These are phyloP conservation scores for Hycleus phaleratus DNA, from an alignment of 1,140 invertebrate genomes.

Conservation along the genomic window DNA sequence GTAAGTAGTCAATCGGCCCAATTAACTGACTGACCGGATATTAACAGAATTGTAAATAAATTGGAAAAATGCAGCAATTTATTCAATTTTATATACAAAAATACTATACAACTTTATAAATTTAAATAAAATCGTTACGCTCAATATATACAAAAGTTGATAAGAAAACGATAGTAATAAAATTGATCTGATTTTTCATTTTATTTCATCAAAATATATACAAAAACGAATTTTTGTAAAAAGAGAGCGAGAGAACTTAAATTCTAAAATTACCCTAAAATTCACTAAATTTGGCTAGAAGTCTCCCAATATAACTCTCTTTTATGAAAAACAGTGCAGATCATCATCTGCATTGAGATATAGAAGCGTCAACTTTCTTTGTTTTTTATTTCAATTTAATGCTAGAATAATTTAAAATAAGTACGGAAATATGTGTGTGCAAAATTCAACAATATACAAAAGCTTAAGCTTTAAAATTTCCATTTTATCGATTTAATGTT, in stretches of 20 bases:
- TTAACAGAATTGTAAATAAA: too few relatives aligned
- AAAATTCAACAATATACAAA: constrained; percentile 8
- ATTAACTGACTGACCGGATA: too few relatives aligned
- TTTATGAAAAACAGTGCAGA: not conserved
- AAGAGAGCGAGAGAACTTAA: not conserved
- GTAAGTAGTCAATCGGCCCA: too few relatives aligned
- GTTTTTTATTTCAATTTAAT: not conserved
- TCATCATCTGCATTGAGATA: not conserved
- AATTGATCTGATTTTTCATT: not conserved
- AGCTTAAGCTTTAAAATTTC: not conserved
- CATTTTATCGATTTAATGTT: too few relatives aligned
- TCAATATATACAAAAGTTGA: constrained; percentile 10
- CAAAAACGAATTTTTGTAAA: too few relatives aligned
- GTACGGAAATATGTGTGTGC: not conserved
- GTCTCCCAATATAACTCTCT: not conserved
- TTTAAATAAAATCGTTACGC: constrained; percentile 18
- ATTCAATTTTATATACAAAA: constrained; percentile 26
- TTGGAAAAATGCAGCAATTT: constrained; percentile 15
- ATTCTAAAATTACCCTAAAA: not conserved
- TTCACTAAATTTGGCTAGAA: too few relatives aligned
- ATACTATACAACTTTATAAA: constrained; percentile 24
- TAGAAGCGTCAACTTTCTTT: not conserved
- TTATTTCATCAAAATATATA: not conserved
- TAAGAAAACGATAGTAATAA: constrained; percentile 6
- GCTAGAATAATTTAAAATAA: constrained; percentile 3